Base-by-base conservation (phyloP, 2,113 vertebrate genomes). In the Bubo bubo region DNA sequence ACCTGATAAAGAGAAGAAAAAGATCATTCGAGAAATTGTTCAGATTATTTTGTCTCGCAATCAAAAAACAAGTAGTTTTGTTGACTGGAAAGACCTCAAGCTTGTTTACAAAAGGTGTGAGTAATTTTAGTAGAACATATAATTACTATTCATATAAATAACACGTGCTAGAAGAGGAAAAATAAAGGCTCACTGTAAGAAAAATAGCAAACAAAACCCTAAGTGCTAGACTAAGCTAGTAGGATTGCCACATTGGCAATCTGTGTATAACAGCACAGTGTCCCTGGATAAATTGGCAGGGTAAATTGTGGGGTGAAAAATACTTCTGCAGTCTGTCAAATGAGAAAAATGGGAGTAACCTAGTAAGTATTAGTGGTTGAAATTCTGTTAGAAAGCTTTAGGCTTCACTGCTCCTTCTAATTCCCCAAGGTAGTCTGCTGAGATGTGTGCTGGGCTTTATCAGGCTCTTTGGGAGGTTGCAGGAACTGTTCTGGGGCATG, bases 71-170 rank as follows among this genome's bases (percentile, higher is more conserved):
- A 99, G 99, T 95, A 99, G 99, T 95, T 99, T 99, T 97, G 92
- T 99, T 95, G 98, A 99, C 97, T 99, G 99, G 99, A 99, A 98
- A 97, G 99, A 99, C 93, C 98, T 99, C 75, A 99, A 99, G 98
- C 98, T 99, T 96, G 99, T 99, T 97, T 99, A 99, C 98, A 99
- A 99, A 98, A 99, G 99, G 99, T 99, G 97, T 98, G 98, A 98
- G 97, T 98, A 98, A 85, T 94, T 97, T 97, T 93, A 81, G 86
- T 88, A 97, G 95, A 97, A 77, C 3, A 0, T 68, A 16, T 71
- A 68, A 88, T 84, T 76, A 59, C 28, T 81, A 20, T 70, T 64
- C 10, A 5, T 47, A 14, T 67, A 84, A 95, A 47, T 85, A 75
- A 86, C 18, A 28, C 0, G 0, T 79, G 9, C 73, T 55, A 24